Percentiles rank a stretch among this genome's conserved stretches.
Conservation (phyloP, 2,113 vertebrate species). For the Caranx melampygus region DNA sequence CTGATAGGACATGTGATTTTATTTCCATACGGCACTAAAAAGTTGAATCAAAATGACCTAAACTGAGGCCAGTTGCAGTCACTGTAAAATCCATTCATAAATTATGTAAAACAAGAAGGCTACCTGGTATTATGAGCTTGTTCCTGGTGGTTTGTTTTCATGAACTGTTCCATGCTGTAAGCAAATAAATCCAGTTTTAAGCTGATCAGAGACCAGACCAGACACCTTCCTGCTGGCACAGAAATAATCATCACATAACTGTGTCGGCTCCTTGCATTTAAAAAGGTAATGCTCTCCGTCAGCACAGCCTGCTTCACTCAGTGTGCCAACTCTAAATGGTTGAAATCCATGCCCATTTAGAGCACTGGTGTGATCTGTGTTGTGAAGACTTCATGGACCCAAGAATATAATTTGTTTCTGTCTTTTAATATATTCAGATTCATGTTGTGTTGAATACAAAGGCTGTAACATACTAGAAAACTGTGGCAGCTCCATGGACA, state of each 20-base stretch:
- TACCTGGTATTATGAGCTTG: neutral
- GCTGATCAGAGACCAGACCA: conserved; percentile 27
- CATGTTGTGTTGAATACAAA: conserved; percentile 9
- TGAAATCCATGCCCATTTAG: conserved; percentile 37
- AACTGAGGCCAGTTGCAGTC: neutral
- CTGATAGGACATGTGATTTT: neutral
- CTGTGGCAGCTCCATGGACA: neutral
- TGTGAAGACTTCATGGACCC: neutral
- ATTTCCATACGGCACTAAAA: neutral
- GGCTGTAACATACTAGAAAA: neutral
- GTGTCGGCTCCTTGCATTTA: conserved; percentile 34
- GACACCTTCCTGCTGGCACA: conserved; percentile 46
- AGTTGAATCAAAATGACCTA: neutral
- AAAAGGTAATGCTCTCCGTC: conserved; percentile 41
- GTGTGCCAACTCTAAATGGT: conserved; percentile 40
- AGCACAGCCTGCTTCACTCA: conserved; percentile 23
- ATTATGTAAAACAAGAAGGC: neutral
- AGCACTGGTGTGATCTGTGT: conserved; percentile 9
- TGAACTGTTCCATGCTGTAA: conserved; percentile 8
- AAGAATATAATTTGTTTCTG: conserved; percentile 11
- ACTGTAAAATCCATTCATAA: neutral
- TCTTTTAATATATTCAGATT: conserved; percentile 11
- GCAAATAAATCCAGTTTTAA: conserved; percentile 11
- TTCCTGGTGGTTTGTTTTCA: conserved; percentile 2
- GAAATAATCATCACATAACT: conserved; percentile 33